Percentiles rank a stretch among this genome's conserved stretches.
phyloP scores from a whole-genome alignment of 2,888 invertebrate species.

The Caenorhabditis drosophilae region DNA sequence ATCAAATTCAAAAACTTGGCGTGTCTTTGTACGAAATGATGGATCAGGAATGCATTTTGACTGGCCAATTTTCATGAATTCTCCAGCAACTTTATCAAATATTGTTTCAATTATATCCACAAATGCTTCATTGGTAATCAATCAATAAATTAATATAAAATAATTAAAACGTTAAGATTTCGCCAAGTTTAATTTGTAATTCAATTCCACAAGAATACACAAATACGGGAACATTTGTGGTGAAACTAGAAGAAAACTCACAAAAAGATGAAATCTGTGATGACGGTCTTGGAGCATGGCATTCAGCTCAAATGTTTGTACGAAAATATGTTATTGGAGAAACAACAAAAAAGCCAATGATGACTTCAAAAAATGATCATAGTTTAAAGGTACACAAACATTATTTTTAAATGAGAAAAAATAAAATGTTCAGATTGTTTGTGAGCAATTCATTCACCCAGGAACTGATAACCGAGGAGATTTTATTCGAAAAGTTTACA shows the following conservation, averaged over 20 bases:
- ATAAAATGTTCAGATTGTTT: conserved; percentile 30
- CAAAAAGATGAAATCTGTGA: conserved; percentile 22
- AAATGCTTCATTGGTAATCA: conserved; percentile 10
- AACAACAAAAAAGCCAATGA: not conserved
- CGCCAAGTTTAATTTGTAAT: conserved; percentile 21
- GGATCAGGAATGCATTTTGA: conserved; percentile 43
- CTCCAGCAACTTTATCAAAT: conserved; percentile 12
- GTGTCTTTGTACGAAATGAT: conserved; percentile 39
- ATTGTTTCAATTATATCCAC: conserved; percentile 34
- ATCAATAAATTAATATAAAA: not conserved
- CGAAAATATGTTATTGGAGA: conserved; percentile 26
- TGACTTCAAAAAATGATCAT: conserved; percentile 34
- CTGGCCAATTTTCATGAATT: conserved; percentile 30
- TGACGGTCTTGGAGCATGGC: conserved; percentile 46
- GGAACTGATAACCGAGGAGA: conserved; percentile 44
- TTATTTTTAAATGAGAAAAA: too few species aligned
- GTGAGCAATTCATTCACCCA: conserved; percentile 44
- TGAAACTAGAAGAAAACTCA: conserved; percentile 10
- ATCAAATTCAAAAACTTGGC: conserved; percentile 28
- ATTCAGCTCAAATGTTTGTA: conserved; percentile 29
- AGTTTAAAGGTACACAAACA: conserved; percentile 29
- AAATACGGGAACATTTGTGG: conserved; percentile 42
- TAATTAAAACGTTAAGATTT: conserved; percentile 12
- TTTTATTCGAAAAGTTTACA: conserved; percentile 42
- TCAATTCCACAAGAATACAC: conserved; percentile 48